phyloP scores from a whole-genome alignment of 1,140 invertebrate genomes.

The Galendromus occidentalis region DNA sequence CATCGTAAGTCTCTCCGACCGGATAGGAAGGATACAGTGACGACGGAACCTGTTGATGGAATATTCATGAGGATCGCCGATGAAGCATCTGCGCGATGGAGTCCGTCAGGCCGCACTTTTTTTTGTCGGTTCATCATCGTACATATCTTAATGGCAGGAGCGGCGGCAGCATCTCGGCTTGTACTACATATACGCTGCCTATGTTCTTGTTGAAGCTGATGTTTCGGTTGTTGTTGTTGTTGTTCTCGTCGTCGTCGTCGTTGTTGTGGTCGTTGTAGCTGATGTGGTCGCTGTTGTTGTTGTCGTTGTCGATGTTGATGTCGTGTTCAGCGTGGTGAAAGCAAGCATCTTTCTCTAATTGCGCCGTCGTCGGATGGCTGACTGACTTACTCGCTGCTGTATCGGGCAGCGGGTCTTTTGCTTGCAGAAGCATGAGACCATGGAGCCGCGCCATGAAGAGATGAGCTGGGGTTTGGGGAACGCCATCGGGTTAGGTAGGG shows the following conservation, averaged over 20 bases:
- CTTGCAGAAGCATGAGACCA: constrained; percentile 9
- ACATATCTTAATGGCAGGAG: too few relatives aligned
- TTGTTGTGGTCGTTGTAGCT: background rate
- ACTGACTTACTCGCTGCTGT: too few relatives aligned
- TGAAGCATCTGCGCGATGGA: too few relatives aligned
- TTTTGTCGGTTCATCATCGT: too few relatives aligned
- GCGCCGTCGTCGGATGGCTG: background rate
- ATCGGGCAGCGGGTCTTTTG: constrained; percentile 3
- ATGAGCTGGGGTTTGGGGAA: too few relatives aligned
- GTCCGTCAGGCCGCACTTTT: too few relatives aligned
- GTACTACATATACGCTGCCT: background rate
- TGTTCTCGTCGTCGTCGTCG: background rate
- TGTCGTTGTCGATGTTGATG: background rate
- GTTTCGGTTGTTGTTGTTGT: background rate
- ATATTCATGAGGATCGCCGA: too few relatives aligned
- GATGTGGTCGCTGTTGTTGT: background rate
- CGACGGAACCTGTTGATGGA: too few relatives aligned
- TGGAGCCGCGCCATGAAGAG: too few relatives aligned
- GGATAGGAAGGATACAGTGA: too few relatives aligned
- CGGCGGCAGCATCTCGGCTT: background rate
- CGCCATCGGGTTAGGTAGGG: too few relatives aligned
- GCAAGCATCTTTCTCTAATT: constrained; percentile 9
- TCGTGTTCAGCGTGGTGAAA: background rate
- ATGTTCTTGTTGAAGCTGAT: background rate
- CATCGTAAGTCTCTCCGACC: too few relatives aligned